Evolutionary conservation across 2,888 invertebrate species (phyloP), one percentile per base, ranked within the genome.

Genomic region (Cantharis rustica): DNA sequence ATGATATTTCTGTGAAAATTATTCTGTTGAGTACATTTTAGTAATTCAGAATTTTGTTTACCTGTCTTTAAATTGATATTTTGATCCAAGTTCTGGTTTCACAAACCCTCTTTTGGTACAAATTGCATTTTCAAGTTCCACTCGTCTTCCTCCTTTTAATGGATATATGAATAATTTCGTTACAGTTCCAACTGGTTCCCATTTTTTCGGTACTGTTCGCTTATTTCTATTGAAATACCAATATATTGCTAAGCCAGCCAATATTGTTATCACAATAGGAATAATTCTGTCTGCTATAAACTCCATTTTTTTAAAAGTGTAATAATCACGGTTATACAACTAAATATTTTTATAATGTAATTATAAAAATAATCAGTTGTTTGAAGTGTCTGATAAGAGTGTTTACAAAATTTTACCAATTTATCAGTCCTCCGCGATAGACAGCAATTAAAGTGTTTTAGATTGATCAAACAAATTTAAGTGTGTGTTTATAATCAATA

Each of bases 121-220:
- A 61, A 82, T 71, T 63, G 86, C 87, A 16, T 84, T 79, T 3
- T 79, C 68, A 1, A 88, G 47, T n/a, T 79, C 75, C 27, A 82
- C 84, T 3, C 86, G 87, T 61, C 83, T 83, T 16, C 88, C 88
- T 10, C 88, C 89, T 83, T 89, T 89, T 31, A 89, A 79, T 2
- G 89, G 89, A 80, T 86, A 88, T 69, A 88, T 68, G 71, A 84
- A 83, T n/a, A 88, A 74, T 75, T 85, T 84, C 17, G 82, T 84
- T 7, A 88, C 81, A 69, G 80, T 85, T 16, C 87, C 88, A 3
- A 88, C 84, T 71, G 84, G 82, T 47, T 84, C 83, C 88, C 88
- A 88, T 26, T 31, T 31, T 16, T 61, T 63, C 7, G 83, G 83
- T 1, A 87, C 86, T 26, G 86, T 80, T 20, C 81, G 82, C 61